A percentile compares a stretch with the other conserved stretches of the same genome.
Conservation (phyloP, 2,888 invertebrate genomes). For the Caradrina clavipalpis region DNA sequence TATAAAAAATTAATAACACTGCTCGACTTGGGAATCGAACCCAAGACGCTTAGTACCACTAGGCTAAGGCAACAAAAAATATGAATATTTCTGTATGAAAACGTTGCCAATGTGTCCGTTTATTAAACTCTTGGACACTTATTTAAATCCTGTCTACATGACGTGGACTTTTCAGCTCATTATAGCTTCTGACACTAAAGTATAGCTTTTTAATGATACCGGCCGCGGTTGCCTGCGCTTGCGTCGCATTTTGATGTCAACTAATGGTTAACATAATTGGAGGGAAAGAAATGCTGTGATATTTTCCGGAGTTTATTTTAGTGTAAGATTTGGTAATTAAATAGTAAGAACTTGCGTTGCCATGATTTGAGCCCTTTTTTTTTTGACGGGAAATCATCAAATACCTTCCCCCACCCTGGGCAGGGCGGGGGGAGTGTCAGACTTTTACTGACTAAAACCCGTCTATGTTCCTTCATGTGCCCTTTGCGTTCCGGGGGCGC, state of each 20-base stretch:
- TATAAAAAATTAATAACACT: too few species aligned
- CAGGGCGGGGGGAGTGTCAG: too few species aligned
- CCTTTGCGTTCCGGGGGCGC: too few species aligned
- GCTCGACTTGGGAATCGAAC: too few species aligned
- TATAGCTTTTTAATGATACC: slow-evolving; percentile 56
- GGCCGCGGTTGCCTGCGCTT: slow-evolving; percentile 12
- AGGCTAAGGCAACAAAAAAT: too few species aligned
- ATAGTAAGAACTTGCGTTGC: neutral
- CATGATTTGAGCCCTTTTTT: too few species aligned
- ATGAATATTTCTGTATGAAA: neutral
- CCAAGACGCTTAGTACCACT: too few species aligned
- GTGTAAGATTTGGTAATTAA: neutral
- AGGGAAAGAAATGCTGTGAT: neutral
- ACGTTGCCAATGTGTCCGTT: slow-evolving; percentile 44
- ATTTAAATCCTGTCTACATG: slow-evolving; percentile 60
- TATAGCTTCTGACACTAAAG: slow-evolving; percentile 46
- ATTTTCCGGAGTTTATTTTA: slow-evolving; percentile 20
- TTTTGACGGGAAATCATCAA: too few species aligned
- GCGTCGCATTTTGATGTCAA: slow-evolving; percentile 32
- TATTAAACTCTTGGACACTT: slow-evolving; percentile 47
- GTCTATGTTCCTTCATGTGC: too few species aligned
- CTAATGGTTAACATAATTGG: slow-evolving; percentile 43
- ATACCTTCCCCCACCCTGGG: too few species aligned
- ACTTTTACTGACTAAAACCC: too few species aligned
- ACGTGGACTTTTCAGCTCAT: slow-evolving; percentile 50